phyloP scores from a whole-genome alignment of 1,140 invertebrate genomes.

The Mercenaria mercenaria region DNA sequence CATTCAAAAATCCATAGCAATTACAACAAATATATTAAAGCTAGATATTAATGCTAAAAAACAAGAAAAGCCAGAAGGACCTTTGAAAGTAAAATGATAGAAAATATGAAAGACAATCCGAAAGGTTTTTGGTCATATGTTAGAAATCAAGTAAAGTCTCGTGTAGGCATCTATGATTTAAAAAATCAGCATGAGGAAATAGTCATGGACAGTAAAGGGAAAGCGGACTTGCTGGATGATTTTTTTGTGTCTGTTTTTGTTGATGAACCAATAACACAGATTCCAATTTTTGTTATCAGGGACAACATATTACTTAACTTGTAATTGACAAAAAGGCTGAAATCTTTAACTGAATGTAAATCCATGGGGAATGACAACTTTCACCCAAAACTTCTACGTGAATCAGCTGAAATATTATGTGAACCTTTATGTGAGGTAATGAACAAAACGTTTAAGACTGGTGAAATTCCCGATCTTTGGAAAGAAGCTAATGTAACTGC shows the following conservation, averaged over 20 bases:
- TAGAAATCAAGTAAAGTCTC: not conserved
- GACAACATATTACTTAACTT: not conserved
- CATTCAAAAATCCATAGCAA: not conserved
- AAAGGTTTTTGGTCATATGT: not conserved
- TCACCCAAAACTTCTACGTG: not conserved
- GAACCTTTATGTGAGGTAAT: not conserved
- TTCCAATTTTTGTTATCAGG: not conserved
- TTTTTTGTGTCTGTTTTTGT: not conserved
- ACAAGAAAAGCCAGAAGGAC: not conserved
- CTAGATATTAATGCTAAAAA: not conserved
- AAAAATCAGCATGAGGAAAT: not conserved
- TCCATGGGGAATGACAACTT: not conserved
- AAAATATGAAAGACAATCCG: not conserved
- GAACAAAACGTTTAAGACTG: not conserved
- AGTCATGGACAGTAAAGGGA: not conserved
- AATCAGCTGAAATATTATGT: not conserved
- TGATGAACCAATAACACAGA: not conserved
- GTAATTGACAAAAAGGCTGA: not conserved
- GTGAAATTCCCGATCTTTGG: not conserved
- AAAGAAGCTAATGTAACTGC: not conserved
- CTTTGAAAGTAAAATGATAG: not conserved
- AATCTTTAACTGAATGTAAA: not conserved
- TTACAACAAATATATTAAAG: not conserved
- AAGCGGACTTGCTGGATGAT: not conserved
- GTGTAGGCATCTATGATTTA: not conserved